Conservation (phyloP, 1,140 invertebrate species). For the Asobara japonica region DNA sequence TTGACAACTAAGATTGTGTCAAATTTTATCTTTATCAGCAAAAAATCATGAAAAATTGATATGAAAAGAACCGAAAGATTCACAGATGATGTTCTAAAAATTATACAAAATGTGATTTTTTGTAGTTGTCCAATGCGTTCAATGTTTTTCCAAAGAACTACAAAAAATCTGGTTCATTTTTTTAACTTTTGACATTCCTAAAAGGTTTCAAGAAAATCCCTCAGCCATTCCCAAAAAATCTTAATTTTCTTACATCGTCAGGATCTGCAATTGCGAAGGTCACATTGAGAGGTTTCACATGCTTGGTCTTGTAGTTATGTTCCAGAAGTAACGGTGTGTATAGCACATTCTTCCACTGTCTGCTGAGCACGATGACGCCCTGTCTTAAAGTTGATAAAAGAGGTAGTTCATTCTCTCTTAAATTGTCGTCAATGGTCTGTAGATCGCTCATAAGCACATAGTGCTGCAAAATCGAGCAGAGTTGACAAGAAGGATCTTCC, state of each 20-base stretch:
- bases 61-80: too few species aligned
- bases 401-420: constrained; percentile 85
- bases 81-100: too few species aligned
- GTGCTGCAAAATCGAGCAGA: constrained; percentile 88
- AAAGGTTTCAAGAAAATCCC: too few species aligned
- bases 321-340: constrained; percentile 93
- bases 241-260: constrained; percentile 73
- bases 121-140: too few species aligned
- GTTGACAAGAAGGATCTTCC: constrained; percentile 95
- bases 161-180: too few species aligned
- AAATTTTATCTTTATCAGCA: too few species aligned
- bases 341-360: constrained; percentile 96
- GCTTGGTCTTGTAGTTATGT: constrained; percentile 87
- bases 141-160: too few species aligned
- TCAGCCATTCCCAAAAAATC: too few species aligned
- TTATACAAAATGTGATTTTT: too few species aligned
- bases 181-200: too few species aligned
- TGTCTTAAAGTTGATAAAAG: constrained; percentile 89
- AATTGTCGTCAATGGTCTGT: constrained; percentile 81
- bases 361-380: constrained; percentile 90
- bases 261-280: constrained; percentile 86
- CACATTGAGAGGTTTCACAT: constrained; percentile 85
- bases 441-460: constrained; percentile 83
- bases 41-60: too few species aligned
- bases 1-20: too few species aligned